These are phyloP conservation scores for Choristoneura rosaceana DNA, from an alignment of 2,888 invertebrate genomes.

Conservation along the genomic window DNA sequence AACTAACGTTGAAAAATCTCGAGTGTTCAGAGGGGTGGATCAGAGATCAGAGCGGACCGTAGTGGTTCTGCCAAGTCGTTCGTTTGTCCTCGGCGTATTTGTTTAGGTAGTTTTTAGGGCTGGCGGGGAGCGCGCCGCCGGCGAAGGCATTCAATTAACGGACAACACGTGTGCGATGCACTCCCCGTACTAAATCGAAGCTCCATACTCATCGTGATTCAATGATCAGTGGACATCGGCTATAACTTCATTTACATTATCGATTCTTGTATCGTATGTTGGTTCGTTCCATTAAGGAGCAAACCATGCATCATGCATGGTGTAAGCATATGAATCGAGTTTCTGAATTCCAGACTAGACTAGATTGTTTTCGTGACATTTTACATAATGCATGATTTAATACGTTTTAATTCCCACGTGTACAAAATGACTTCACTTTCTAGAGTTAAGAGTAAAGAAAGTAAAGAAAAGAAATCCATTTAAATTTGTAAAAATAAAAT, in stretches of 20 bases:
- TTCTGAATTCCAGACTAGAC: background rate
- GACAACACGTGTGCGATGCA: constrained; percentile 80
- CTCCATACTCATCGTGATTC: constrained; percentile 64
- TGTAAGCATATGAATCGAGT: background rate
- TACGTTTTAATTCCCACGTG: too few relatives aligned
- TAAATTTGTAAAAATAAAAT: too few relatives aligned
- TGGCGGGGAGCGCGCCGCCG: constrained; percentile 45
- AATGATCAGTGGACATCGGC: constrained; percentile 58
- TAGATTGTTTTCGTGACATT: too few relatives aligned
- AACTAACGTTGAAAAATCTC: constrained; percentile 65
- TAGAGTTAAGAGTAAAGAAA: too few relatives aligned
- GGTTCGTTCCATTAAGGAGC: background rate
- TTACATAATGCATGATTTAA: too few relatives aligned
- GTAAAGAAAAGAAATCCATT: too few relatives aligned
- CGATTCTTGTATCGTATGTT: background rate
- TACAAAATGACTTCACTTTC: too few relatives aligned
- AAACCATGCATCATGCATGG: background rate
- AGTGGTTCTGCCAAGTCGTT: constrained; percentile 52
- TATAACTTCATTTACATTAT: constrained; percentile 44
- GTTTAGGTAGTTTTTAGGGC: constrained; percentile 58
- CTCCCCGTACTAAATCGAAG: constrained; percentile 60
- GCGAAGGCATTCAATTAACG: constrained; percentile 77
- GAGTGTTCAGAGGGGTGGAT: constrained; percentile 60
- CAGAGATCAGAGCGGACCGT: constrained; percentile 49
- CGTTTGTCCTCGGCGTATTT: constrained; percentile 51